Percentiles rank a stretch among this genome's conserved stretches.
phyloP scores from a whole-genome alignment of 2,113 vertebrate genomes.

The Heloderma charlesbogerti region DNA sequence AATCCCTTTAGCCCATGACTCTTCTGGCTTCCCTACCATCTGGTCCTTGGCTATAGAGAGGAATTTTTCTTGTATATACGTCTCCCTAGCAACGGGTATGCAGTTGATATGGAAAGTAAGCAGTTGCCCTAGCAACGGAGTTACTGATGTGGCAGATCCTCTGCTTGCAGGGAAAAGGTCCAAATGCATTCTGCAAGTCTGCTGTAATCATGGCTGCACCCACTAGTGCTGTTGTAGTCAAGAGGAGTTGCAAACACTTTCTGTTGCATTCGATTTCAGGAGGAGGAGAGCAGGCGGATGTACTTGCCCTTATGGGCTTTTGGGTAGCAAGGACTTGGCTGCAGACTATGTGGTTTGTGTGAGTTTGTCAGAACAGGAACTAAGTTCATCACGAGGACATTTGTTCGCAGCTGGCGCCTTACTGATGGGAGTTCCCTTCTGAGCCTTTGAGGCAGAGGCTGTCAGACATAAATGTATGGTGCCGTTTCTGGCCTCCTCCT shows the following conservation, averaged over 20 bases:
- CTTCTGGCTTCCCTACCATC: constrained; percentile 86
- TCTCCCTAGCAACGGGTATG: constrained; percentile 92
- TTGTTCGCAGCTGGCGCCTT: background rate
- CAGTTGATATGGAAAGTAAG: constrained; percentile 97
- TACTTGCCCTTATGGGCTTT: constrained; percentile 56
- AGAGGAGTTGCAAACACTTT: constrained; percentile 41
- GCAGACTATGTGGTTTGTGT: constrained; percentile 23
- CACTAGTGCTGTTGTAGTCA: constrained; percentile 48
- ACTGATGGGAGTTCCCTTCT: background rate
- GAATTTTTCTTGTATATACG: constrained; percentile 94
- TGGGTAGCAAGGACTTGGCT: constrained; percentile 55
- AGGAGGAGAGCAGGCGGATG: constrained; percentile 38
- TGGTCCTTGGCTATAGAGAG: constrained; percentile 89
- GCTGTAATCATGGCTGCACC: constrained; percentile 61
- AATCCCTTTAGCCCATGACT: constrained; percentile 77
- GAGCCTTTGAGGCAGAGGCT: background rate
- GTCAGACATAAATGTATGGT: background rate
- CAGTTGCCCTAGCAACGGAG: constrained; percentile 94
- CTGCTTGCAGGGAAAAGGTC: constrained; percentile 73
- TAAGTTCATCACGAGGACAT: constrained; percentile 15
- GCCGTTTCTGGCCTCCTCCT: background rate
- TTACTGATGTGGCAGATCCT: constrained; percentile 90
- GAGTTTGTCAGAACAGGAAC: constrained; percentile 46
- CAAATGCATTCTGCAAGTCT: constrained; percentile 62
- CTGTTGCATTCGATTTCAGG: constrained; percentile 8